These are phyloP conservation scores for Proteles cristata DNA, from an alignment of 2,113 vertebrate genomes.

Conservation along the genomic window DNA sequence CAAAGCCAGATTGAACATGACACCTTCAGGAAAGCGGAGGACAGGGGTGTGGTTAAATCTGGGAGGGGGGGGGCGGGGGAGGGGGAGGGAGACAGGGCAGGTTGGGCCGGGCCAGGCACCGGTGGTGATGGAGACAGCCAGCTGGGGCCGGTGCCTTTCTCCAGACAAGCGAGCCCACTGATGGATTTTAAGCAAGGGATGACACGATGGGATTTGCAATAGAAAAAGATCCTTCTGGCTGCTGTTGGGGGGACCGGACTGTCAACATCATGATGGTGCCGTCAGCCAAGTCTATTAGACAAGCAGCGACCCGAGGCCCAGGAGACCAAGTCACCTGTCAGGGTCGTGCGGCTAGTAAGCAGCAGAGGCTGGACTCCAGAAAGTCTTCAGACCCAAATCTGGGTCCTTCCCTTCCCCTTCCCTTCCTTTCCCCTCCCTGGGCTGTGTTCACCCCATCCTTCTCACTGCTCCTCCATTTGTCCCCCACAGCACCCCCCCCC, in stretches of 20 bases:
- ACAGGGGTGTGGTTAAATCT: neutral
- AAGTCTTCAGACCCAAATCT: neutral
- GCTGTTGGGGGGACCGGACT: neutral
- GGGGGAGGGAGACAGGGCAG: neutral
- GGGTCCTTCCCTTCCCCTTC: neutral
- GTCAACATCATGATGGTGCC: neutral
- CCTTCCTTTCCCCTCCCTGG: accelerated
- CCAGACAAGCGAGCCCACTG: neutral
- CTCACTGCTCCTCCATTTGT: accelerated
- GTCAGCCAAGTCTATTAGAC: neutral
- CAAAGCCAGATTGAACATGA: accelerated
- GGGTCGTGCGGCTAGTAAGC: neutral
- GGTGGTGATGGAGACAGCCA: neutral
- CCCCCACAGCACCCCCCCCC: neutral
- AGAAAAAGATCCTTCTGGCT: neutral
- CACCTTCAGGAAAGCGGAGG: neutral
- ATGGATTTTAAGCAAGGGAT: neutral
- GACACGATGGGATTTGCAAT: conserved; percentile 2
- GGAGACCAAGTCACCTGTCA: neutral
- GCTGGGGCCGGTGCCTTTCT: neutral
- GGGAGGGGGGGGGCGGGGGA: accelerated
- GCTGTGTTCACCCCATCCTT: too few species aligned
- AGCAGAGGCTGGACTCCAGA: neutral
- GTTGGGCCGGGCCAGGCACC: neutral
- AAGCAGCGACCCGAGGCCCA: accelerated